Evolutionary conservation across 2,888 invertebrate species (phyloP), one percentile per base, ranked within the genome.

Genomic region (Drosophila tanythrix): DNA sequence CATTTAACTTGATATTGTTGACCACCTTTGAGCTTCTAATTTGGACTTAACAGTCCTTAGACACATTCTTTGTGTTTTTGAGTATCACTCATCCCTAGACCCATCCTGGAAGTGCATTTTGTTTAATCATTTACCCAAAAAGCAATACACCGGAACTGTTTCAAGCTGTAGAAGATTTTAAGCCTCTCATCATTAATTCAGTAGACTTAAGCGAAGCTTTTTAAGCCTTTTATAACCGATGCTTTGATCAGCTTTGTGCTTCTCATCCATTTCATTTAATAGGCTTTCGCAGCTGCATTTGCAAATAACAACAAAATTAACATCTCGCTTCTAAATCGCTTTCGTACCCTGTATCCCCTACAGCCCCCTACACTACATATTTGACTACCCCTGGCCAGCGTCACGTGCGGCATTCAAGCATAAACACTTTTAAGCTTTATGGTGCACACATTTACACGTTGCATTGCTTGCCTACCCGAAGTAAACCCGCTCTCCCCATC

Each of bases 401-500:
- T 29, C 35, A 53, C 55, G 38, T 43, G 50, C 70, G 68, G 83
- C 74, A 81, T 76, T 77, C 63, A 70, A 69, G 81, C 79, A 85
- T 82, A 85, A 83, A 88, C 89, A 81, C 86, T 81, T 81, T 85
- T 83, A 74, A 89, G 80, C 84, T 87, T 87, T 81, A 82, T 89
- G 70, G 81, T 70, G 58, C 52, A 70, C 83, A 86, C 88, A 79
- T 85, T 85, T 82, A 85, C 85, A 85, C 85, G 83, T 85, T 76
- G 82, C 79, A 85, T 76, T 74, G 85, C 81, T 83, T 76, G 83
- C 85, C 85, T 88, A 77, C 66, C 61, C 72, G 31, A 68, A 55
- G 67, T 46, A 60, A 61, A 56, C 53, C 55, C 67, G 21, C 35
- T 40, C 60, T 46, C 31, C 36, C 48, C 63, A 29, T 0, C 6